Evolutionary conservation across 2,113 vertebrate genomes (phyloP).

Genomic region (Coptodon bakossiorum): DNA sequence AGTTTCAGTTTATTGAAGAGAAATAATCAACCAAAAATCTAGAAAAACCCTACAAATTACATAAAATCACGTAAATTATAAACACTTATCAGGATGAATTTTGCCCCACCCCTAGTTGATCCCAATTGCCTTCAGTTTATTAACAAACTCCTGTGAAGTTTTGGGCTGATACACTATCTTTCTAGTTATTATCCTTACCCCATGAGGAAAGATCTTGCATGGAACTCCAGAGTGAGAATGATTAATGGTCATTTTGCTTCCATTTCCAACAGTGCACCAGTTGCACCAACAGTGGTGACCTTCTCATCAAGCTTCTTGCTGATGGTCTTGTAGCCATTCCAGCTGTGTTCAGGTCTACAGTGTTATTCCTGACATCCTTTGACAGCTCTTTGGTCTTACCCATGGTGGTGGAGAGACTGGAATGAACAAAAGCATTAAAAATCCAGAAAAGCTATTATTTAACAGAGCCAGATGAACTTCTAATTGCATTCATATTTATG

Average conservation of each 20-base stretch:
- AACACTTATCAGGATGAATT: not conserved
- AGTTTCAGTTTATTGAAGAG: not conserved
- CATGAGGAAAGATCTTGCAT: not conserved
- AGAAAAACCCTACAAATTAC: not conserved
- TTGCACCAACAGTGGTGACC: not conserved
- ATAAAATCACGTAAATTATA: not conserved
- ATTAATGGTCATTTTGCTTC: not conserved
- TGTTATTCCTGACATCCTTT: not conserved
- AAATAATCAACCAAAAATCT: not conserved
- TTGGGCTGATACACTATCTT: not conserved
- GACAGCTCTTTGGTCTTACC: not conserved
- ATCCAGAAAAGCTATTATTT: not conserved
- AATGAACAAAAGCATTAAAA: not conserved
- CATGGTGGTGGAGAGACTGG: not conserved
- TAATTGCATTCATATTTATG: not conserved
- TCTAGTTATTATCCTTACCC: not conserved
- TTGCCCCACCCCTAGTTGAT: not conserved
- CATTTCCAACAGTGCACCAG: not conserved
- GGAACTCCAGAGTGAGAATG: not conserved
- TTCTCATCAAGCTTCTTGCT: not conserved
- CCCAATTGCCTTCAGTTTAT: not conserved
- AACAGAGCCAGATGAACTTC: not conserved
- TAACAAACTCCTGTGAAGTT: not conserved
- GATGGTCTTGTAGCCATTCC: rapidly evolving
- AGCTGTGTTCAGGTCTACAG: not conserved